Conservation (phyloP, 1,140 invertebrate species). For the Cheumatopsyche charites region DNA sequence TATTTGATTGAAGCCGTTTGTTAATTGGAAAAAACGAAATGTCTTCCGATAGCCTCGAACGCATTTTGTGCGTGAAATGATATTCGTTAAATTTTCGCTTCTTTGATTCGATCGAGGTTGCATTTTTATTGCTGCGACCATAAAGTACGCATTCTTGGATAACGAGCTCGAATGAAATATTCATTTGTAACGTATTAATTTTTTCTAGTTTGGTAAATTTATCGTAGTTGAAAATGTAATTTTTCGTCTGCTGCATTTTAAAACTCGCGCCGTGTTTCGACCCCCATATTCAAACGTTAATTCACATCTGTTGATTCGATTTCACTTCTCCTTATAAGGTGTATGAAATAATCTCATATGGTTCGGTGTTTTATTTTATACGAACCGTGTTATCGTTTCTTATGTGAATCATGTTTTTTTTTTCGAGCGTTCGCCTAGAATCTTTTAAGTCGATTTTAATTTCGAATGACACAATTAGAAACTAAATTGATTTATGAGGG, state of each 20-base stretch:
- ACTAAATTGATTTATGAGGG: no score
- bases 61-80: conserved; percentile 7
- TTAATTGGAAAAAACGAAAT: neutral
- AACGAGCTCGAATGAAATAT: neutral
- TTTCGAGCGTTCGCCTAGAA: no score
- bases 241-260: neutral
- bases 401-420: neutral
- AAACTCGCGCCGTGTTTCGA: neutral
- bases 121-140: neutral
- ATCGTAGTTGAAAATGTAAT: neutral
- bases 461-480: no score
- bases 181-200: neutral
- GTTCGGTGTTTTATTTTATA: neutral
- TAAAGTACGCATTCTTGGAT: no score
- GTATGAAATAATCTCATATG: conserved; percentile 13
- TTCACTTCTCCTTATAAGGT: conserved; percentile 25
- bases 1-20: neutral
- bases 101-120: neutral
- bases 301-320: conserved; percentile 25
- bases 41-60: conserved; percentile 12
- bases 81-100: neutral
- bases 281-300: neutral
- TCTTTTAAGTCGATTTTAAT: no score
- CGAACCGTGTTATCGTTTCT: neutral
- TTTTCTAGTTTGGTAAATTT: neutral